Percentiles rank a stretch among this genome's conserved stretches.
Conservation (phyloP, 2,797 vertebrate species). For the Tiaroga cobitis region DNA sequence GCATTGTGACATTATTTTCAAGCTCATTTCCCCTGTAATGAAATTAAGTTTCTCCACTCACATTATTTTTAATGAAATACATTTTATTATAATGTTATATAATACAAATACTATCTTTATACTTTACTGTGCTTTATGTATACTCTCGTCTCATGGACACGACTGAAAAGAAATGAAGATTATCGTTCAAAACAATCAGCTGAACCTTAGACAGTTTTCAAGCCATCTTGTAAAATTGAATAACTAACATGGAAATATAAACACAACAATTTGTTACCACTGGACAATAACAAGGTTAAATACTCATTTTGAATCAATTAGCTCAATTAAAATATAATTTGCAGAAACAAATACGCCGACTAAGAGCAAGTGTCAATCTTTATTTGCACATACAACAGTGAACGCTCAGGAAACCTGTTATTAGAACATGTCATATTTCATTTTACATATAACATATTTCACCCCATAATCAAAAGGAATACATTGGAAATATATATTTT, state of each 20-base stretch:
- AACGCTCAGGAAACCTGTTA: not conserved
- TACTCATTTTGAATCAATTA: not conserved
- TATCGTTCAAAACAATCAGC: not conserved
- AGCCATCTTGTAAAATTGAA: not conserved
- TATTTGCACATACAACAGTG: not conserved
- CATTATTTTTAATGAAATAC: too few species aligned
- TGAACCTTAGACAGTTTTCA: not conserved
- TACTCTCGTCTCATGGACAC: not conserved
- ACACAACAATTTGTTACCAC: not conserved
- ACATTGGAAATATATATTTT: not conserved
- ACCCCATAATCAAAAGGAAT: not conserved
- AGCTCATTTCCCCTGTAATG: not conserved
- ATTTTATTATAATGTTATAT: not conserved
- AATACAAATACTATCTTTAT: not conserved
- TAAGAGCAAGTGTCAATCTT: not conserved
- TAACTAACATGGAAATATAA: not conserved
- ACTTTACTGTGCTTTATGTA: not conserved
- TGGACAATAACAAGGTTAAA: slow-evolving; percentile 18
- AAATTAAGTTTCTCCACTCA: not conserved
- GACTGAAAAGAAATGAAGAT: not conserved
- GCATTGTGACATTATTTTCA: not conserved
- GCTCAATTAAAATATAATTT: slow-evolving; percentile 1
- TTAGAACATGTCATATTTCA: not conserved
- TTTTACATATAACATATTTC: not conserved
- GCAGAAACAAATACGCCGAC: not conserved